Evolutionary conservation across 2,113 vertebrate genomes (phyloP).

Genomic region (Oncorhynchus clarkii): DNA sequence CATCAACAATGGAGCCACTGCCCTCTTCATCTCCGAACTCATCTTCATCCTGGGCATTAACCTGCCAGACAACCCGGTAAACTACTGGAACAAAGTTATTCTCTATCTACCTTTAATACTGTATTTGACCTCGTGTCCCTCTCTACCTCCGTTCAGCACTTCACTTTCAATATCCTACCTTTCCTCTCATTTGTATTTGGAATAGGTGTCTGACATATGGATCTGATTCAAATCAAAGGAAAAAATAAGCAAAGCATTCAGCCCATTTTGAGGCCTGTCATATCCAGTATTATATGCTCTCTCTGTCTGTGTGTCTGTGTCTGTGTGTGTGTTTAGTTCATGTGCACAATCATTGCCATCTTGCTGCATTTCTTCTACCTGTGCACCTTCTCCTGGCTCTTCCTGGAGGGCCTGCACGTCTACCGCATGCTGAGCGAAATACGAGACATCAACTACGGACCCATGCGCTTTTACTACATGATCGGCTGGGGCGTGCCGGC

Average conservation of each 20-base stretch:
- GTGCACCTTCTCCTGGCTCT: constrained; percentile 91
- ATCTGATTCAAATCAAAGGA: background rate
- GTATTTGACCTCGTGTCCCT: background rate
- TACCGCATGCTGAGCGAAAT: constrained; percentile 88
- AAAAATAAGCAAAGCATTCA: background rate
- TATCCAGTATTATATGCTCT: background rate
- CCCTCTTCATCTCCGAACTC: constrained; percentile 86
- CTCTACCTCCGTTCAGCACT: background rate
- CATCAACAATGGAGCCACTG: constrained; percentile 77
- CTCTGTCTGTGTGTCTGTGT: background rate
- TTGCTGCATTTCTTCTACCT: constrained; percentile 94
- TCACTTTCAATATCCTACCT: background rate
- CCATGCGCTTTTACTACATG: constrained; percentile 96
- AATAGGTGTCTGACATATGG: background rate
- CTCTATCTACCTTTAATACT: background rate
- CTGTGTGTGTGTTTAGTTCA: constrained; percentile 72
- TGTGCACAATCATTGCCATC: constrained; percentile 92
- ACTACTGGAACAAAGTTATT: background rate
- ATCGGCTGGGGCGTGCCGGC: constrained; percentile 94
- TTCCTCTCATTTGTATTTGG: background rate
- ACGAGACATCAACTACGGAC: constrained; percentile 87
- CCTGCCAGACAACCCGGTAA: constrained; percentile 87
- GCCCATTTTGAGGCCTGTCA: background rate
- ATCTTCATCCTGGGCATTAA: constrained; percentile 93
- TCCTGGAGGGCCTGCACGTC: constrained; percentile 89